These are phyloP conservation scores for Argyresthia albistria DNA, from an alignment of 2,888 invertebrate species.

Conservation along the genomic window DNA sequence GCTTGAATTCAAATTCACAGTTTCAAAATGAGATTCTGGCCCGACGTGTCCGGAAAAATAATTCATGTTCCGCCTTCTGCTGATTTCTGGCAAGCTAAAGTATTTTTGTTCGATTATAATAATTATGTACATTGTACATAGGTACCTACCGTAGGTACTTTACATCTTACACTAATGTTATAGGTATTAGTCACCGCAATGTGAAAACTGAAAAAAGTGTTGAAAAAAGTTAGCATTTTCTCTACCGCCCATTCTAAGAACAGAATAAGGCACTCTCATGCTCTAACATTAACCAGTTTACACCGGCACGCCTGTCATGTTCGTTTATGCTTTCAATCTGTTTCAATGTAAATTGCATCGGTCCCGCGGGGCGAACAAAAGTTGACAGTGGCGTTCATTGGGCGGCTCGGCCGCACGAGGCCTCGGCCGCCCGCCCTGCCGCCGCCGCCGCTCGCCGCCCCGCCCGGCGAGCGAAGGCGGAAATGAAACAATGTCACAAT, in stretches of 20 bases:
- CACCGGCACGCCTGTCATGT: conserved; percentile 4
- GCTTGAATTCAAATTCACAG: not conserved
- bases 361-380: conserved; percentile 29
- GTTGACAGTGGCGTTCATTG: conserved; percentile 16
- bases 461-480: not conserved
- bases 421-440: not conserved
- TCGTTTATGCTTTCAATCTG: conserved; percentile 23
- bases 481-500: not conserved
- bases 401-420: not conserved
- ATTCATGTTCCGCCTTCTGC: no score
- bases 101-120: no score
- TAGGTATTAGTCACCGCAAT: no score
- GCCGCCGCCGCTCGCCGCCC: not conserved
- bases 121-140: no score
- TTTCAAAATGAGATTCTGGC: not conserved
- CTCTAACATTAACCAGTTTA: not conserved
- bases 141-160: no score
- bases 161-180: no score
- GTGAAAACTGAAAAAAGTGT: no score
- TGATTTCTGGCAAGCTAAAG: no score
- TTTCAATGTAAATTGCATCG: conserved; percentile 42
- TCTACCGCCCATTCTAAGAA: no score
- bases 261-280: conserved; percentile 8
- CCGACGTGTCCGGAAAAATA: no score
- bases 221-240: no score